Conservation (phyloP, 2,888 invertebrate genomes). For the Cetonia aurata region DNA sequence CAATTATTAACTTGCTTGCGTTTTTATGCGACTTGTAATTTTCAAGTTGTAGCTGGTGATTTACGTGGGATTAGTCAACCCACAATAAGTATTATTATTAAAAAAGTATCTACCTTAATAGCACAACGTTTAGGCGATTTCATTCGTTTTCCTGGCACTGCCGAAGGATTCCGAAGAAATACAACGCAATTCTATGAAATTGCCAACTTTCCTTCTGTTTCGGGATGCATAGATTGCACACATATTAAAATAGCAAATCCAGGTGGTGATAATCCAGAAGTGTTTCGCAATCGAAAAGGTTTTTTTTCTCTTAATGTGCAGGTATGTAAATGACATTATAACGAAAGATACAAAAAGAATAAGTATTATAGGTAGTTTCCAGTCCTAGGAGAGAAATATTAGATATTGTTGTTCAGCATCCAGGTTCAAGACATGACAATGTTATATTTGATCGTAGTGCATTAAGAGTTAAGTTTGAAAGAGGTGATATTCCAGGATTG, state of each 20-base stretch:
- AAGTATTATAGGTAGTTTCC: conserved; percentile 24
- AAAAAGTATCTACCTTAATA: conserved; percentile 2
- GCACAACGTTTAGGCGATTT: background rate
- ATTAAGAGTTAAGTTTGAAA: background rate
- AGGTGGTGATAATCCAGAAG: conserved; percentile 46
- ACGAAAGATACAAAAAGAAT: background rate
- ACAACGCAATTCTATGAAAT: conserved; percentile 41
- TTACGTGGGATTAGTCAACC: conserved; percentile 42
- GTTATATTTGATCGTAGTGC: conserved; percentile 13
- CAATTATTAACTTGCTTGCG: background rate
- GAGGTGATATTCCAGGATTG: background rate
- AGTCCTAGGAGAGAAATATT: conserved; percentile 45
- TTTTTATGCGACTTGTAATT: conserved; percentile 16
- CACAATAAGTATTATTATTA: conserved; percentile 15
- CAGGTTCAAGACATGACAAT: conserved; percentile 47
- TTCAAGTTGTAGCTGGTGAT: conserved; percentile 45
- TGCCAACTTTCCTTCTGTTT: conserved; percentile 42
- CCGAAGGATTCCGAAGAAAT: conserved; percentile 32
- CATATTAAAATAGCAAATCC: conserved; percentile 46
- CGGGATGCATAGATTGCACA: conserved; percentile 46
- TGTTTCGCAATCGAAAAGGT: conserved; percentile 47
- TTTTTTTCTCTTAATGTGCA: conserved; percentile 46
- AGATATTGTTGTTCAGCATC: conserved; percentile 46
- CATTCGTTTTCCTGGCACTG: background rate
- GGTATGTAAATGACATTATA: conserved; percentile 15